A percentile compares a stretch with the other conserved stretches of the same genome.
Evolutionary conservation across 2,797 vertebrate genomes (phyloP).

Genomic region (Potorous gilbertii): DNA sequence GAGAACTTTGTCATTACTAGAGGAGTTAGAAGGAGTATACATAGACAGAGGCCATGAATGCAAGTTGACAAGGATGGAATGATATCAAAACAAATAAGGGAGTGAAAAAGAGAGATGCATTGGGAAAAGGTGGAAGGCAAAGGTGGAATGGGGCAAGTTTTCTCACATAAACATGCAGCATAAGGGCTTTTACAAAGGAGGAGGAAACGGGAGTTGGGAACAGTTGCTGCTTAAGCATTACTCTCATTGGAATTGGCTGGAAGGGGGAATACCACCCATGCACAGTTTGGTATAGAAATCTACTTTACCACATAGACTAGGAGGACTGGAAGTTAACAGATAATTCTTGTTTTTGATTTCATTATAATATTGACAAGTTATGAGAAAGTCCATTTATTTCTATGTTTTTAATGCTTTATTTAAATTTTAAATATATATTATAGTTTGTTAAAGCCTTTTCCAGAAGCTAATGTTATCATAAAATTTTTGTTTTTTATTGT

Average conservation of each 20-base stretch:
- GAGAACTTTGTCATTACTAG: not conserved
- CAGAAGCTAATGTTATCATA: not conserved
- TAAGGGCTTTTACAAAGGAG: not conserved
- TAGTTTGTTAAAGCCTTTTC: not conserved
- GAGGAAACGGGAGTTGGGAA: too few species aligned
- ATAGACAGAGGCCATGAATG: too few species aligned
- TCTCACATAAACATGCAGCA: not conserved
- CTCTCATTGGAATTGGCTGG: too few species aligned
- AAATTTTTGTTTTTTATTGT: too few species aligned
- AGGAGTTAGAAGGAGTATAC: not conserved
- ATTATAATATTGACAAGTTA: not conserved
- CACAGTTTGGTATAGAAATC: not conserved
- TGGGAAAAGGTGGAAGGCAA: not conserved
- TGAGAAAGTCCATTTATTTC: not conserved
- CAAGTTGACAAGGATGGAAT: not conserved
- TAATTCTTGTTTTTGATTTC: too few species aligned
- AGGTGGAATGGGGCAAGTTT: not conserved
- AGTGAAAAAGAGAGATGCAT: not conserved
- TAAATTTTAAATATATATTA: not conserved
- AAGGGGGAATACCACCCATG: too few species aligned
- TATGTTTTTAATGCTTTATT: not conserved
- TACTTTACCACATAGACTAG: not conserved
- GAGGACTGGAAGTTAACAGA: too few species aligned
- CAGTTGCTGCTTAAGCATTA: too few species aligned
- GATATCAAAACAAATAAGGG: not conserved